phyloP scores from a whole-genome alignment of 2,113 vertebrate species.

The Falco punctatus region DNA sequence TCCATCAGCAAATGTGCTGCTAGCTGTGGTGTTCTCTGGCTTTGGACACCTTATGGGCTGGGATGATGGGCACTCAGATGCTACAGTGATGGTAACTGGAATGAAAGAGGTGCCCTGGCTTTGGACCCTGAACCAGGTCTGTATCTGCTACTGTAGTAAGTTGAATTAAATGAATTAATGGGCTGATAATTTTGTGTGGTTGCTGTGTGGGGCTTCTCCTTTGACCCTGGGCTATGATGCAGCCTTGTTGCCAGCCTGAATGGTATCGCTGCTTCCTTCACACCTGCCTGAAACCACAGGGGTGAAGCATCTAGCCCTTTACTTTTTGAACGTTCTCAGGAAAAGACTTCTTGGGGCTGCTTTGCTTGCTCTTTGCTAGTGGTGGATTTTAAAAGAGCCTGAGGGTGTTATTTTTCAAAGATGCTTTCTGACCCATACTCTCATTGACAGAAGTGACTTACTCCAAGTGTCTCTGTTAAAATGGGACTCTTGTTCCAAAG shows the following conservation, averaged over 20 bases:
- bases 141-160: not conserved
- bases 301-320: not conserved
- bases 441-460: not conserved
- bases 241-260: not conserved
- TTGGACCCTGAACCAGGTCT: not conserved
- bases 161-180: not conserved
- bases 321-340: not conserved
- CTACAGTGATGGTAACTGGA: not conserved
- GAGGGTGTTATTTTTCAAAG: slow-evolving; percentile 8
- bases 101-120: not conserved
- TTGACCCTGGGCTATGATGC: not conserved
- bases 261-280: not conserved
- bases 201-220: not conserved
- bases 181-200: not conserved
- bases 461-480: slow-evolving; percentile 13
- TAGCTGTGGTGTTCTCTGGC: not conserved
- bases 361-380: not conserved
- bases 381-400: slow-evolving; percentile 14
- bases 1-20: not conserved
- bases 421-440: not conserved
- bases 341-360: not conserved
- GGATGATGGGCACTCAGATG: not conserved
- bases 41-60: not conserved
- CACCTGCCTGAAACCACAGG: not conserved
- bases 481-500: not conserved